Evolutionary conservation across 2,797 vertebrate genomes (phyloP).

Genomic region (Chaetophractus vellerosus): DNA sequence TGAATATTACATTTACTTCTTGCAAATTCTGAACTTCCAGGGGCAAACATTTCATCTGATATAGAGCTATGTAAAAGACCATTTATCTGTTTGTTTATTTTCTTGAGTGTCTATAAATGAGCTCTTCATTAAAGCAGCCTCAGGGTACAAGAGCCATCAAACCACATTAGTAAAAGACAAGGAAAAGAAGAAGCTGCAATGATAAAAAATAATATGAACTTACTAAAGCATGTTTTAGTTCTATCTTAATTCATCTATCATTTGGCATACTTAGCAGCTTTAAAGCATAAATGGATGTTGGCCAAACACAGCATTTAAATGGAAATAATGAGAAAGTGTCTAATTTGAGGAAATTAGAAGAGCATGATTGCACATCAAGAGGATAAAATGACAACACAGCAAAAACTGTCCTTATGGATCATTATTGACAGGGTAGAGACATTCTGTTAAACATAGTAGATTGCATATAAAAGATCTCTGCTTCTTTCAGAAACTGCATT

Average conservation of each 20-base stretch:
- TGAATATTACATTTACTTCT: conserved; percentile 63
- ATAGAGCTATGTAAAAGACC: conserved; percentile 55
- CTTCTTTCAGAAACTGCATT: conserved; percentile 45
- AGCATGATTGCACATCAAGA: background rate
- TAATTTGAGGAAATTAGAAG: conserved; percentile 35
- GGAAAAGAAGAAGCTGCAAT: conserved; percentile 28
- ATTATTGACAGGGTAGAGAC: background rate
- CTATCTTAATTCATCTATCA: conserved; percentile 34
- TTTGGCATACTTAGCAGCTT: conserved; percentile 53
- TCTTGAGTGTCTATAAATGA: conserved; percentile 69
- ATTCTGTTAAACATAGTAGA: background rate
- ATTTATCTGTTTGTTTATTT: conserved; percentile 71
- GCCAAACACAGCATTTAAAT: conserved; percentile 38
- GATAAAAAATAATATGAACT: conserved; percentile 59
- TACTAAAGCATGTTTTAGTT: conserved; percentile 65
- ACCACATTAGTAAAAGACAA: conserved; percentile 52
- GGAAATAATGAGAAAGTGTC: background rate
- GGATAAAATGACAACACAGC: background rate
- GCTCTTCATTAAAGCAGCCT: conserved; percentile 58
- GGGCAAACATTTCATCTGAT: conserved; percentile 61
- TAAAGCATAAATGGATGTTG: conserved; percentile 31
- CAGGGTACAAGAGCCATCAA: conserved; percentile 54
- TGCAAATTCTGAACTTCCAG: conserved; percentile 55
- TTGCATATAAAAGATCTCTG: background rate
- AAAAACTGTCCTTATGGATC: background rate